These are phyloP conservation scores for Malurus alboscapulatus DNA, from an alignment of 2,113 vertebrate species.

Conservation along the genomic window DNA sequence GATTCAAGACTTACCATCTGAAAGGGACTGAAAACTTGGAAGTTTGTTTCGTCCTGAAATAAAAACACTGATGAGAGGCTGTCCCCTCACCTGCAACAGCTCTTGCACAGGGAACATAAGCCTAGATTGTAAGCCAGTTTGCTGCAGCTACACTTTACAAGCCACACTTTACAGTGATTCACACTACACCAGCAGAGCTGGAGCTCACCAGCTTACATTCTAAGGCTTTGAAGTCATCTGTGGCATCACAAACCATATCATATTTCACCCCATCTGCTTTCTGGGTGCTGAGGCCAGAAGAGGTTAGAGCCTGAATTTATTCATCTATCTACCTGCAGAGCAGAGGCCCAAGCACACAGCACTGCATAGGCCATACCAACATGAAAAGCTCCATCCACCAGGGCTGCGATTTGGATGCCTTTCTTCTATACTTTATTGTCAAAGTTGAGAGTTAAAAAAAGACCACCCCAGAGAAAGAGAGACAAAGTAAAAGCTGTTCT, in stretches of 20 bases:
- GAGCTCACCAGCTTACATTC: background rate
- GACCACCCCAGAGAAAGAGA: background rate
- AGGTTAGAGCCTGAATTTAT: background rate
- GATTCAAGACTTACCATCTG: slow-evolving; percentile 80
- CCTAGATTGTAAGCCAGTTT: background rate
- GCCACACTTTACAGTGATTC: background rate
- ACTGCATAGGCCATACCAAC: background rate
- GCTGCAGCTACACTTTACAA: background rate
- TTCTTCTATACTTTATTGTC: background rate
- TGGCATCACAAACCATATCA: background rate
- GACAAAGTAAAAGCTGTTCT: background rate
- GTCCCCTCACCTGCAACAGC: background rate
- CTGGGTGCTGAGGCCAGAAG: background rate
- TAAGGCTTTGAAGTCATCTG: background rate
- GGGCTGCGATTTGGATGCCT: background rate
- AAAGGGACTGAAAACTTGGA: slow-evolving; percentile 82
- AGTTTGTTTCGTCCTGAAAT: slow-evolving; percentile 81
- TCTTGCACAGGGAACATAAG: background rate
- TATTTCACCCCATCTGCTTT: background rate
- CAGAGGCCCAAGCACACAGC: background rate
- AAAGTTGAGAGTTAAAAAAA: background rate
- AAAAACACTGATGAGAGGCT: slow-evolving; percentile 3
- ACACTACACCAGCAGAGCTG: background rate
- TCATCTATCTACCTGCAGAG: background rate
- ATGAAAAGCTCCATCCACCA: background rate